Conservation (phyloP, 2,797 vertebrate species). For the Remorina albescens region DNA sequence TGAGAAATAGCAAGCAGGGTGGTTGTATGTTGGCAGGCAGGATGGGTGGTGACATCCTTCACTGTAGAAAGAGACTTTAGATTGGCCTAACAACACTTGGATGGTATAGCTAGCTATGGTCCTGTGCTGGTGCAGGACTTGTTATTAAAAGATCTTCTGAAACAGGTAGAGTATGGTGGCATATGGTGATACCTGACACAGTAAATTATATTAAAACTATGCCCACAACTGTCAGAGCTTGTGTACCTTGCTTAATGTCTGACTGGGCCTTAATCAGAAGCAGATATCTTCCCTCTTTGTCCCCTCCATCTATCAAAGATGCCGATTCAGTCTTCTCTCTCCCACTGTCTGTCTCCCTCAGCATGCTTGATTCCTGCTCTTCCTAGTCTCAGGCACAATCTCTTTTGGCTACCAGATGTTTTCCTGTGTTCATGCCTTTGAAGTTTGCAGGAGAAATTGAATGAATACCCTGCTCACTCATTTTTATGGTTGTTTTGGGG, state of each 20-base stretch:
- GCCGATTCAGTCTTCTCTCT: constrained; percentile 63
- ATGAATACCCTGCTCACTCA: constrained; percentile 51
- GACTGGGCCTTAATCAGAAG: constrained; percentile 73
- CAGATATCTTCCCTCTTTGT: constrained; percentile 73
- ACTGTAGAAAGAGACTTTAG: constrained; percentile 41
- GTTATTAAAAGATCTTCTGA: constrained; percentile 13
- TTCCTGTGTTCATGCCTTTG: constrained; percentile 69
- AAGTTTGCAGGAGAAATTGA: constrained; percentile 63
- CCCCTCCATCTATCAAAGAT: constrained; percentile 69
- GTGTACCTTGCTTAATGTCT: constrained; percentile 58
- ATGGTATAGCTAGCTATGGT: constrained; percentile 24
- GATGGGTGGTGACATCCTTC: constrained; percentile 68
- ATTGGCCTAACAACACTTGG: constrained; percentile 44
- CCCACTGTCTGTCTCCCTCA: constrained; percentile 47
- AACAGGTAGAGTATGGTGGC: constrained; percentile 28
- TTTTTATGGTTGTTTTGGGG: constrained; percentile 62
- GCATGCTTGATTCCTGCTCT: constrained; percentile 59
- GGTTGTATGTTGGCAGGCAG: constrained; percentile 45
- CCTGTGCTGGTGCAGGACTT: constrained; percentile 4
- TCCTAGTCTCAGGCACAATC: constrained; percentile 57
- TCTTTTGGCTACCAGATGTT: constrained; percentile 81
- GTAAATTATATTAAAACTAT: constrained; percentile 45
- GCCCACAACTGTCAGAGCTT: constrained; percentile 55
- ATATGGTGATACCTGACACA: constrained; percentile 21
- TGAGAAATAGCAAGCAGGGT: constrained; percentile 69